Evolutionary conservation across 2,797 vertebrate species (phyloP), one percentile per base, ranked within the genome.

Genomic region (Arvicola amphibius): DNA sequence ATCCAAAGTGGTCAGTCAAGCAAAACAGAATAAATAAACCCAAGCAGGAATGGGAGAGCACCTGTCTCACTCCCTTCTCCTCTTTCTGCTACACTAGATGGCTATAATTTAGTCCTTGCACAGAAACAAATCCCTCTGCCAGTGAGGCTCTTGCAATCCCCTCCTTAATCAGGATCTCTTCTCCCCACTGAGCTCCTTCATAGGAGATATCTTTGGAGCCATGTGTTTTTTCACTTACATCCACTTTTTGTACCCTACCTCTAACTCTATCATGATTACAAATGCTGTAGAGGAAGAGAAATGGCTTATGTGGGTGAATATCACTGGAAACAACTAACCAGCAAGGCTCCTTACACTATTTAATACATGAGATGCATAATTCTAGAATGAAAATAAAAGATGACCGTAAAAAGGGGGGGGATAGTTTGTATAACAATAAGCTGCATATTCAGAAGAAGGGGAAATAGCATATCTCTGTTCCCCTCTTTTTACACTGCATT

Each of bases 351-450:
- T 7, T 71, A 27, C 2, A 46, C 21, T 48, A 84, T 13, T 83
- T 77, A 51, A 79, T 85, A 27, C 32, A 85, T 48, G 48, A 48
- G 48, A 48, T 34, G 21, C 56, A 53, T n/a, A 79, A 94, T 92
- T 88, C 89, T 90, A 94, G 37, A 87, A 76, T 65, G 25, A 88
- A 63, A 61, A 32, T 63, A 61, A n/a, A 88, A 81, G 56, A 83
- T 53, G 69, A 88, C 51, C 34, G 5, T 56, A 32, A 67, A 81
- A 92, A 53, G 13, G 71, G 3, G 7, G 19, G 27, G 29, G 83
- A 53, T 6, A 56, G 37, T 43, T 14, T 67, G 6, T 6, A 25
- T 67, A 32, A 34, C 34, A 14, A 23, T 16, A n/a, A 91, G 79
- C 10, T 67, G 61, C 12, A 43, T 14, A 56, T 29, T 4, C 25